Evolutionary conservation across 2,888 invertebrate species (phyloP).

Genomic region (Patella caerulea): DNA sequence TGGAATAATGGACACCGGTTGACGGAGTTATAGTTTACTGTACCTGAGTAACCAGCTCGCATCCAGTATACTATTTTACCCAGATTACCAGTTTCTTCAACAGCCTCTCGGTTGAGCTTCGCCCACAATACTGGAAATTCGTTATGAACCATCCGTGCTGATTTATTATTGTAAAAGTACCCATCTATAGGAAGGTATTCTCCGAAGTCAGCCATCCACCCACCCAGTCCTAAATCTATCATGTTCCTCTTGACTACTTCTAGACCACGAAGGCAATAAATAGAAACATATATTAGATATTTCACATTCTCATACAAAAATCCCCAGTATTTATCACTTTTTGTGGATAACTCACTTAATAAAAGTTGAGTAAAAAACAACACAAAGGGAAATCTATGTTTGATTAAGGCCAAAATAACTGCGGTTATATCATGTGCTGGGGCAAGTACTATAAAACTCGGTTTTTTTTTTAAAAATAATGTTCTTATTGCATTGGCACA

Average conservation of each 20-base stretch:
- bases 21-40: neutral
- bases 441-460: too few species aligned
- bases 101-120: slow-evolving; percentile 56
- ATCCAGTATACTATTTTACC: slow-evolving; percentile 66
- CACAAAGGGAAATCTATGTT: too few species aligned
- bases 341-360: too few species aligned
- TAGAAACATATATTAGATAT: neutral
- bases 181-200: slow-evolving; percentile 62
- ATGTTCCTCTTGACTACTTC: slow-evolving; percentile 56
- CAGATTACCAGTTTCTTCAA: slow-evolving; percentile 55
- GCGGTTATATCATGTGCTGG: too few species aligned
- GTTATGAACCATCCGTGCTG: slow-evolving; percentile 56
- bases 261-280: slow-evolving; percentile 13
- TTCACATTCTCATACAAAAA: too few species aligned
- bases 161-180: slow-evolving; percentile 41
- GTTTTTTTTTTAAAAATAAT: too few species aligned
- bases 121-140: slow-evolving; percentile 63
- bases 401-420: too few species aligned
- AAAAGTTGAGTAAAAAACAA: too few species aligned
- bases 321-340: too few species aligned
- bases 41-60: slow-evolving; percentile 61
- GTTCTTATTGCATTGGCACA: too few species aligned
- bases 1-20: too few species aligned
- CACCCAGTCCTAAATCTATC: slow-evolving; percentile 62
- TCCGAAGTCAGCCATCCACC: slow-evolving; percentile 69